Conservation (phyloP, 2,888 invertebrate species). For the Aleiodes leptofemur region DNA sequence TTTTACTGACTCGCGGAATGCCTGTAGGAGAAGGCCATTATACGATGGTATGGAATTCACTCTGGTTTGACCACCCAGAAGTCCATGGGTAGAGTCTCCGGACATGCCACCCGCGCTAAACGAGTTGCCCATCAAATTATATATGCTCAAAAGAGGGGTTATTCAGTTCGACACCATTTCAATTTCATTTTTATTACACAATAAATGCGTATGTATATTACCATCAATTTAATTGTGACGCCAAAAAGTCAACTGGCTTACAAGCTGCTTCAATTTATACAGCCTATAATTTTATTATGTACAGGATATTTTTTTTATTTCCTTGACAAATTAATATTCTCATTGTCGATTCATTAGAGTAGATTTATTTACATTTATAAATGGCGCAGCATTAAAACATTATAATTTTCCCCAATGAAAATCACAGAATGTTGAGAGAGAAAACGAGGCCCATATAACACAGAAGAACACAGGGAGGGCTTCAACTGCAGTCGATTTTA, state of each 20-base stretch:
- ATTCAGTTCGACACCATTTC: conserved; percentile 40
- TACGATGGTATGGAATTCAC: conserved; percentile 65
- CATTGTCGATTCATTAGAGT: not conserved
- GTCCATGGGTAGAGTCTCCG: conserved; percentile 56
- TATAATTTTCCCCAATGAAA: conserved; percentile 42
- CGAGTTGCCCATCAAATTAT: conserved; percentile 39
- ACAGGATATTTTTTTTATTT: too few species aligned
- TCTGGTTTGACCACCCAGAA: conserved; percentile 69
- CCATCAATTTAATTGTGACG: not conserved
- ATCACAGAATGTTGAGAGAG: conserved; percentile 19
- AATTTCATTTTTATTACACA: conserved; percentile 13
- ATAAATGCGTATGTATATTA: not conserved
- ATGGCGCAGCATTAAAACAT: conserved; percentile 54
- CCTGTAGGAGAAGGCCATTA: conserved; percentile 52
- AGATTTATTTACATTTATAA: not conserved
- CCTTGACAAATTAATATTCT: not conserved
- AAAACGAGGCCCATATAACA: conserved; percentile 43
- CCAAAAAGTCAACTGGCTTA: not conserved
- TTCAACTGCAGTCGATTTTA: conserved; percentile 53
- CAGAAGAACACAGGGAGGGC: conserved; percentile 25
- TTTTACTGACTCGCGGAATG: conserved; percentile 49
- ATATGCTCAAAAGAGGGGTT: not conserved
- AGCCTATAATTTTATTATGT: not conserved
- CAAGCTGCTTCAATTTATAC: not conserved
- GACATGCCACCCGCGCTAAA: conserved; percentile 60